A percentile compares a stretch with the other conserved stretches of the same genome.
phyloP scores from a whole-genome alignment of 2,113 vertebrate species.

The Seriola quinqueradiata region DNA sequence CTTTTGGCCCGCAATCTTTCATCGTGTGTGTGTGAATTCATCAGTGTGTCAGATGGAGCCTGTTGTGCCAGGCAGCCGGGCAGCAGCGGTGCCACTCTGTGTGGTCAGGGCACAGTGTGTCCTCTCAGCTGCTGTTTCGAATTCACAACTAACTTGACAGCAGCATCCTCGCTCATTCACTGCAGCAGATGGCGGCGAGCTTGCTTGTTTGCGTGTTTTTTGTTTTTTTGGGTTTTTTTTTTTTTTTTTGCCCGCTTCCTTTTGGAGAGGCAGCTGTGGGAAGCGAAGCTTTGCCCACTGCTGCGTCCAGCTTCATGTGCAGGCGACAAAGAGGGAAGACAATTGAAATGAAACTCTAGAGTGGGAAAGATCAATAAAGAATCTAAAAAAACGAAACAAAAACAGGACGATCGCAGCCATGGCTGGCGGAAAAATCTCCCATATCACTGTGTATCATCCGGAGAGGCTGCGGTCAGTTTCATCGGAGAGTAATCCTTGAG shows the following conservation, averaged over 20 bases:
- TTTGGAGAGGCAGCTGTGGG: slow-evolving; percentile 73
- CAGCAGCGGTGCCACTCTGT: slow-evolving; percentile 71
- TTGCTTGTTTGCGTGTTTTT: slow-evolving; percentile 25
- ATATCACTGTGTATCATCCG: slow-evolving; percentile 59
- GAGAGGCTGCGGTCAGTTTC: slow-evolving; percentile 58
- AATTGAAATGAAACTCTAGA: slow-evolving; percentile 43
- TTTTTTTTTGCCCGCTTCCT: slow-evolving; percentile 55
- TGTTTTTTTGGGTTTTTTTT: no score
- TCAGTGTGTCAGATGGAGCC: slow-evolving; percentile 67
- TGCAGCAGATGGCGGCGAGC: slow-evolving; percentile 71
- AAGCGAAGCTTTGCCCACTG: slow-evolving; percentile 51
- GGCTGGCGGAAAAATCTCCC: slow-evolving; percentile 34
- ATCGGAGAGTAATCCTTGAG: slow-evolving; percentile 76
- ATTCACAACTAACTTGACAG: slow-evolving; percentile 74
- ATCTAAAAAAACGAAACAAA: slow-evolving; percentile 6
- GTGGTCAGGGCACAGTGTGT: slow-evolving; percentile 73
- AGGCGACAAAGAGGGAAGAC: slow-evolving; percentile 44
- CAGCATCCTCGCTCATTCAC: slow-evolving; percentile 62
- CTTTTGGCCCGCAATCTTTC: slow-evolving; percentile 13
- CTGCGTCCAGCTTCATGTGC: slow-evolving; percentile 42
- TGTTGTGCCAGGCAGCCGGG: slow-evolving; percentile 70
- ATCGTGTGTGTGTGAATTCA: slow-evolving; percentile 30
- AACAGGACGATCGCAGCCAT: slow-evolving; percentile 25
- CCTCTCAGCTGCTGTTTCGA: slow-evolving; percentile 75
- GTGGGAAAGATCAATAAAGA: slow-evolving; percentile 31